Percentiles rank a stretch among this genome's conserved stretches.
These are phyloP conservation scores for Nomia melanderi DNA, from an alignment of 1,140 invertebrate species.

Conservation along the genomic window DNA sequence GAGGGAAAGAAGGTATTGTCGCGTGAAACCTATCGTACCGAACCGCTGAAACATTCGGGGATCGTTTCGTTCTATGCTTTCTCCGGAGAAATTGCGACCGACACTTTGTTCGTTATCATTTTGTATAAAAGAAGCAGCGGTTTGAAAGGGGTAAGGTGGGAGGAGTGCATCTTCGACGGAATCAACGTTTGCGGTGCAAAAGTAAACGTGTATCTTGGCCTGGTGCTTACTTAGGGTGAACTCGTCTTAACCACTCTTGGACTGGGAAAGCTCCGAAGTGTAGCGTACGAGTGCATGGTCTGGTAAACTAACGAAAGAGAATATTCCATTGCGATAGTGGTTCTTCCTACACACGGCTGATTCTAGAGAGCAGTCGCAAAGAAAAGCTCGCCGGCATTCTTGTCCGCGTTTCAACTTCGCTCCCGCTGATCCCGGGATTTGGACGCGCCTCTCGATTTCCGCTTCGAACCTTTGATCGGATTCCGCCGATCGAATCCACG, in stretches of 20 bases:
- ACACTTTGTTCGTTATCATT: too few species aligned
- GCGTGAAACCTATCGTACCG: too few species aligned
- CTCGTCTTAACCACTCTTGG: constrained; percentile 47
- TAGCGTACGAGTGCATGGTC: constrained; percentile 40
- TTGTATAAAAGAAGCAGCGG: too few species aligned
- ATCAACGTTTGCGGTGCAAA: not conserved
- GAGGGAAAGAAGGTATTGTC: too few species aligned
- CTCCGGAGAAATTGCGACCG: too few species aligned
- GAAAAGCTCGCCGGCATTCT: constrained; percentile 31
- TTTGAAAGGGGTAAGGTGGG: too few species aligned
- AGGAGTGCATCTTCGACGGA: not conserved
- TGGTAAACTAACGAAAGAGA: constrained; percentile 57
- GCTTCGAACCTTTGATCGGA: constrained; percentile 31
- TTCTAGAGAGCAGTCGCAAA: constrained; percentile 43
- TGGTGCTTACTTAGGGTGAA: constrained; percentile 31
- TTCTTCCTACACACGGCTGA: constrained; percentile 42
- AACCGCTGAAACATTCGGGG: too few species aligned
- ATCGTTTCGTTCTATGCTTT: too few species aligned
- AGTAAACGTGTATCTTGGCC: not conserved
- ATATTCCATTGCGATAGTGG: constrained; percentile 48
- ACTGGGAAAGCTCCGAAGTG: constrained; percentile 23
- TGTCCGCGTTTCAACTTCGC: constrained; percentile 30
- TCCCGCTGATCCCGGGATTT: constrained; percentile 10
- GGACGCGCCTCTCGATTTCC: constrained; percentile 22
- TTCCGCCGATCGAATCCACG: constrained; percentile 24